A percentile compares a stretch with the other conserved stretches of the same genome.
Evolutionary conservation across 2,888 invertebrate species (phyloP).

Genomic region (Tenthredo livida): DNA sequence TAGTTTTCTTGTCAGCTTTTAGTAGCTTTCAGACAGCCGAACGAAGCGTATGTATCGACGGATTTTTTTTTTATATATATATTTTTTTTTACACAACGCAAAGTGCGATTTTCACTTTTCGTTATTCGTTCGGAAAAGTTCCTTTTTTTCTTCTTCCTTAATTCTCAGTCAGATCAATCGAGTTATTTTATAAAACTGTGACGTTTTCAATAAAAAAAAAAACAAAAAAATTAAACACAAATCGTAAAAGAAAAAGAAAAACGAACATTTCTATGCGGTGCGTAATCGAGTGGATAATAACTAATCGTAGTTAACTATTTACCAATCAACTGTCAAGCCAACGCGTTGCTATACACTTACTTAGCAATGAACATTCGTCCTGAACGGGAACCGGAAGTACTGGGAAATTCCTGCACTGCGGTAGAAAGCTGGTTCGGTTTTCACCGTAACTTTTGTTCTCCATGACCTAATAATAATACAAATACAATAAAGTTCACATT

Average conservation of each 20-base stretch:
- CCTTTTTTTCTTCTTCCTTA: background rate
- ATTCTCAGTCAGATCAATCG: background rate
- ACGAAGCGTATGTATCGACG: slow-evolving; percentile 59
- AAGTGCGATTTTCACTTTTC: background rate
- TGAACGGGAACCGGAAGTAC: slow-evolving; percentile 21
- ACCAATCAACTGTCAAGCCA: background rate
- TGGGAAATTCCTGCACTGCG: slow-evolving; percentile 20
- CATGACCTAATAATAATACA: background rate
- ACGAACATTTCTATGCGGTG: background rate
- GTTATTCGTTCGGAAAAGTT: background rate
- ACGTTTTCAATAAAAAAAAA: no score
- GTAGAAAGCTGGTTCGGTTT: slow-evolving; percentile 34
- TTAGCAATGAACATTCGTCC: slow-evolving; percentile 27
- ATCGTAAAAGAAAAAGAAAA: background rate
- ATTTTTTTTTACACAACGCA: background rate
- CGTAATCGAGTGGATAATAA: background rate
- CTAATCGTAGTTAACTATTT: background rate
- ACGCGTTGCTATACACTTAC: background rate
- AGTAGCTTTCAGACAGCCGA: slow-evolving; percentile 66
- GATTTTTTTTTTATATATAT: background rate
- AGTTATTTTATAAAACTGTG: background rate
- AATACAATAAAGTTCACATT: background rate
- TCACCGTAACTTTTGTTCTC: slow-evolving; percentile 35
- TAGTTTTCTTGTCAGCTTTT: slow-evolving; percentile 62
- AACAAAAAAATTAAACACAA: no score